phyloP scores from a whole-genome alignment of 2,888 invertebrate genomes.

The Agriopis aurantiaria region DNA sequence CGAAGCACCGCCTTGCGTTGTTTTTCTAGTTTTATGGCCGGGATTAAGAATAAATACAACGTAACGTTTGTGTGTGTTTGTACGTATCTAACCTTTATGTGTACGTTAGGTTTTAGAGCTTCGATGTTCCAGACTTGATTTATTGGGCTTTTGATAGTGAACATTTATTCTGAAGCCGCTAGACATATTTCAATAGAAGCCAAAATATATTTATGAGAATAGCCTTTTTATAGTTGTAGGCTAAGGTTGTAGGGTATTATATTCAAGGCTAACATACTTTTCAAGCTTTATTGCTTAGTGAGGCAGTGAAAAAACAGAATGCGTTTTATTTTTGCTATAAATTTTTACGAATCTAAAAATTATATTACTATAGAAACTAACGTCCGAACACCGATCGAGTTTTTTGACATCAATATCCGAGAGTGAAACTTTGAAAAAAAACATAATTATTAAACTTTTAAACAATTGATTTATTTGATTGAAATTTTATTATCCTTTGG shows the following conservation, averaged over 20 bases:
- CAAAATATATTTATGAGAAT: conserved; percentile 21
- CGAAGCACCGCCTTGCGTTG: conserved; percentile 28
- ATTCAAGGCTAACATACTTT: conserved; percentile 19
- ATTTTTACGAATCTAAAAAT: neutral
- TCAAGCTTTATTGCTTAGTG: conserved; percentile 8
- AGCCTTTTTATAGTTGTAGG: conserved; percentile 15
- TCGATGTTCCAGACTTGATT: conserved; percentile 25
- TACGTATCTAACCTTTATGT: conserved; percentile 13
- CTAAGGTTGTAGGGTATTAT: conserved; percentile 10
- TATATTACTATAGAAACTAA: too few species aligned
- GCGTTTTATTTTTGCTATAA: neutral
- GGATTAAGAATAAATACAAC: conserved; percentile 36
- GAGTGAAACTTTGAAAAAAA: too few species aligned
- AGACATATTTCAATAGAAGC: conserved; percentile 24
- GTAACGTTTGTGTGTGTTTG: conserved; percentile 17
- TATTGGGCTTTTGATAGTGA: conserved; percentile 28
- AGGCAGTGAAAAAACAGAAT: neutral
- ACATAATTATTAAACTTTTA: too few species aligned
- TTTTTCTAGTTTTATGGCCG: conserved; percentile 32
- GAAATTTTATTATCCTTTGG: too few species aligned
- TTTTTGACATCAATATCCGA: too few species aligned
- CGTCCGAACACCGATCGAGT: too few species aligned
- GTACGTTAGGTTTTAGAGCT: conserved; percentile 18
- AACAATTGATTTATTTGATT: too few species aligned
- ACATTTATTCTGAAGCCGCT: conserved; percentile 12